Percentiles rank a stretch among this genome's conserved stretches.
These are phyloP conservation scores for Grus americana DNA, from an alignment of 2,113 vertebrate genomes.

Conservation along the genomic window DNA sequence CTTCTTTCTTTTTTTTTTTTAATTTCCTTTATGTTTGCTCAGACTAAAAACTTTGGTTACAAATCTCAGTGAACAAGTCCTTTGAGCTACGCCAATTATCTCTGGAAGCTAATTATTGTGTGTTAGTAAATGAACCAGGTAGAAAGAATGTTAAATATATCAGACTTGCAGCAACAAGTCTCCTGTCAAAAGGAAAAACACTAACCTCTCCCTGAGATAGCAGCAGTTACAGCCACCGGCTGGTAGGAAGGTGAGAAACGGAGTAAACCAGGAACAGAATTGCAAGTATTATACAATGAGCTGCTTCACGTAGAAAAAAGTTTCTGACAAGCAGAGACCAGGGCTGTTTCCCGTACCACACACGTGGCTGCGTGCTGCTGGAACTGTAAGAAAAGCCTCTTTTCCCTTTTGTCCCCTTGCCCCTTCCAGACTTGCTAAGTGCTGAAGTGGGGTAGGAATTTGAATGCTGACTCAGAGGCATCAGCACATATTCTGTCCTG, in stretches of 20 bases:
- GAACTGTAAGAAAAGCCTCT: background rate
- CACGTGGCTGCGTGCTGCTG: background rate
- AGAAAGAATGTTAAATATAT: background rate
- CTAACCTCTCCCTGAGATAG: background rate
- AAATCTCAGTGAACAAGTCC: background rate
- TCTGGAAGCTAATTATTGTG: conserved; percentile 34
- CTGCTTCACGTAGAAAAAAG: background rate
- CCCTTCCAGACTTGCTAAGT: background rate
- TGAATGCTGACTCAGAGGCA: background rate
- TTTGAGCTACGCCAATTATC: background rate
- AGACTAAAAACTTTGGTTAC: background rate
- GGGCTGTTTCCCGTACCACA: background rate
- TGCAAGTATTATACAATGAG: background rate
- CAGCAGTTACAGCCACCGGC: background rate
- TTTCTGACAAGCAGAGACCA: background rate
- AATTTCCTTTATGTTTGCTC: background rate
- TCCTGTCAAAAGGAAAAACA: background rate
- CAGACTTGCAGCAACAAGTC: conserved; percentile 11
- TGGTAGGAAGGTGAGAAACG: conserved; percentile 1
- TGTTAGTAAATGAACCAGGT: background rate
- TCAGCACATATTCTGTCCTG: background rate
- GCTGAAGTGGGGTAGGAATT: background rate
- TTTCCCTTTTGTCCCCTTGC: background rate
- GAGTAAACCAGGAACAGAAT: background rate
- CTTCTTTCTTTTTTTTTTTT: background rate